A percentile compares a stretch with the other conserved stretches of the same genome.
These are phyloP conservation scores for Listronotus oregonensis DNA, from an alignment of 1,140 invertebrate genomes.

Conservation along the genomic window DNA sequence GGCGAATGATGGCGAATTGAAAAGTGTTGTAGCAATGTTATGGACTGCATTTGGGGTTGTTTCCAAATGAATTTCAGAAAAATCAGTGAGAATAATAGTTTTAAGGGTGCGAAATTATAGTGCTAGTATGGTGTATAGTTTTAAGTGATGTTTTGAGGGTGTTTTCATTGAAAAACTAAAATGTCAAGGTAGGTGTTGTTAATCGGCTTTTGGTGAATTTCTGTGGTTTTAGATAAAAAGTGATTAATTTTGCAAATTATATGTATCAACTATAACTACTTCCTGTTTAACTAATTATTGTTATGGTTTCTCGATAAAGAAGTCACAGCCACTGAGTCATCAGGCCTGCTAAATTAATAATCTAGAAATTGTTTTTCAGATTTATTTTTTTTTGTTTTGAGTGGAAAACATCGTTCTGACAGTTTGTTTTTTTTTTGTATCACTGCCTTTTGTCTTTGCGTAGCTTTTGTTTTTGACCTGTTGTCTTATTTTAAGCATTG, in stretches of 20 bases:
- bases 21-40: constrained; percentile 31
- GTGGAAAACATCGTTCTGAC: constrained; percentile 21
- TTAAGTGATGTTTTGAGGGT: constrained; percentile 30
- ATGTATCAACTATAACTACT: constrained; percentile 2
- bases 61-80: constrained; percentile 41
- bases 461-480: constrained; percentile 22
- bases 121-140: constrained; percentile 37
- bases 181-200: constrained; percentile 40
- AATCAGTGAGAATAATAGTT: constrained; percentile 27
- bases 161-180: constrained; percentile 45
- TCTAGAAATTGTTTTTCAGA: not conserved
- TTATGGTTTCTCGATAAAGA: not conserved
- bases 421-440: constrained; percentile 22
- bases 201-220: constrained; percentile 26
- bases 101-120: constrained; percentile 31
- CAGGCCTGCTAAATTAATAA: not conserved
- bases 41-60: constrained; percentile 26
- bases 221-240: constrained; percentile 14
- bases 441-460: constrained; percentile 24
- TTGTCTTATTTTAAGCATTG: constrained; percentile 23
- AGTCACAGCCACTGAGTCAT: constrained; percentile 3
- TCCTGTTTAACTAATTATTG: constrained; percentile 6
- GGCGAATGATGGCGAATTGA: constrained; percentile 34
- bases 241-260: constrained; percentile 11
- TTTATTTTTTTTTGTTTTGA: constrained; percentile 2